Evolutionary conservation across 2,113 vertebrate species (phyloP).

Genomic region (Hippoglossus stenolepis): DNA sequence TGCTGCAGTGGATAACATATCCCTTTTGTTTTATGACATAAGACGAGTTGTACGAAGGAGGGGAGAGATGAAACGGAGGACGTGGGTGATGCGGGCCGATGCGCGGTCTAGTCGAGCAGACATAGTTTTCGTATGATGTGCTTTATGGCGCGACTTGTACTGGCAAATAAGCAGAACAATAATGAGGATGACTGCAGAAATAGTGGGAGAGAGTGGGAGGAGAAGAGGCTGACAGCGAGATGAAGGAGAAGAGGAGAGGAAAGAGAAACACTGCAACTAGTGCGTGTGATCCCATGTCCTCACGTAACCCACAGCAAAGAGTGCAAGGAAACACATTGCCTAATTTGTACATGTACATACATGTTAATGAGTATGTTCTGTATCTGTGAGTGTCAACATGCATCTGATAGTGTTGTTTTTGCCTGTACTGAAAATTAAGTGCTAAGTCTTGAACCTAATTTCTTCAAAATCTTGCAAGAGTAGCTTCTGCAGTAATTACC

Average conservation of each 20-base stretch:
- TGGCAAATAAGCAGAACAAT: slow-evolving; percentile 52
- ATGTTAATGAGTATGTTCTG: slow-evolving; percentile 13
- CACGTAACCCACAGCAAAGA: slow-evolving; percentile 39
- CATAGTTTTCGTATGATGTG: slow-evolving; percentile 56
- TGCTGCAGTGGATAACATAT: not conserved
- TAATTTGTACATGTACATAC: slow-evolving; percentile 1
- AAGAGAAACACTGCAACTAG: slow-evolving; percentile 21
- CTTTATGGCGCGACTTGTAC: slow-evolving; percentile 36
- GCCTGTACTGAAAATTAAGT: slow-evolving; percentile 3
- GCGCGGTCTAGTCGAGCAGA: slow-evolving; percentile 32
- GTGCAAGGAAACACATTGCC: slow-evolving; percentile 12
- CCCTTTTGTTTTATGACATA: slow-evolving; percentile 25
- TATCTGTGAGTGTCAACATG: slow-evolving; percentile 3
- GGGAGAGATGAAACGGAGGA: slow-evolving; percentile 7
- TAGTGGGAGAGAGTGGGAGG: slow-evolving; percentile 50
- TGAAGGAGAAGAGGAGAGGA: slow-evolving; percentile 31
- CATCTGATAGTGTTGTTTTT: not conserved
- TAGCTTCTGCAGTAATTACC: not conserved
- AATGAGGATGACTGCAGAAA: slow-evolving; percentile 60
- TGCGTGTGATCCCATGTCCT: slow-evolving; percentile 27
- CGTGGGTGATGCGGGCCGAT: slow-evolving; percentile 19
- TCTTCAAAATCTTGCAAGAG: not conserved
- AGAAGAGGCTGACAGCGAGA: slow-evolving; percentile 37
- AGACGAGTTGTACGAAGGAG: not conserved
- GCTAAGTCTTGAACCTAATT: slow-evolving; percentile 1